These are phyloP conservation scores for Hydrotaea diabolus DNA, from an alignment of 2,888 invertebrate species.

Conservation along the genomic window DNA sequence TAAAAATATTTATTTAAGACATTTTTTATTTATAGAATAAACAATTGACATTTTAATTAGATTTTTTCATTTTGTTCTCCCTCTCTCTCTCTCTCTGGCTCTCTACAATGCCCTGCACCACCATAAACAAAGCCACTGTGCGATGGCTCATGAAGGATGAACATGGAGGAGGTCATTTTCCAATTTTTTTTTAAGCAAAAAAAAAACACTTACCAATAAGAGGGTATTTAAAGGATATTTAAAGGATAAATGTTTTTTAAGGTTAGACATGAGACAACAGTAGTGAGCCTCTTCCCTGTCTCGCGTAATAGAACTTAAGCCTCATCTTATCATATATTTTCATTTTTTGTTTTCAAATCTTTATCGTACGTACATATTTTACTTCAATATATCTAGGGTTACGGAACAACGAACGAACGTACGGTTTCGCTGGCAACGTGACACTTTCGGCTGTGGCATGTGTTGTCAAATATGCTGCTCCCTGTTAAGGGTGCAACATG, in stretches of 20 bases:
- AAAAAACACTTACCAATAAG: neutral
- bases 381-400: neutral
- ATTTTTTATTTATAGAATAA: conserved; percentile 52
- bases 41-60: conserved; percentile 59
- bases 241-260: neutral
- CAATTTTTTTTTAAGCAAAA: neutral
- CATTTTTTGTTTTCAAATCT: no score
- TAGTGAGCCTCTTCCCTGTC: neutral
- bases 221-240: neutral
- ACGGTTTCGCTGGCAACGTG: conserved; percentile 24
- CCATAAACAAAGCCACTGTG: no score
- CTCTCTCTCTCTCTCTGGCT: no score
- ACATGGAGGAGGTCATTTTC: neutral
- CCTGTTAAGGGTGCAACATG: neutral
- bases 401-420: neutral
- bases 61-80: no score
- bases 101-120: no score
- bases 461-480: conserved; percentile 39
- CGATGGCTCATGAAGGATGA: neutral
- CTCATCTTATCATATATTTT: neutral
- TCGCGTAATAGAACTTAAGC: neutral
- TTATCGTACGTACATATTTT: neutral
- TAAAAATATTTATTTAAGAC: conserved; percentile 50
- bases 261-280: neutral
- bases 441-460: conserved; percentile 53